Evolutionary conservation across 2,888 invertebrate species (phyloP).

Genomic region (Nebria brevicollis): DNA sequence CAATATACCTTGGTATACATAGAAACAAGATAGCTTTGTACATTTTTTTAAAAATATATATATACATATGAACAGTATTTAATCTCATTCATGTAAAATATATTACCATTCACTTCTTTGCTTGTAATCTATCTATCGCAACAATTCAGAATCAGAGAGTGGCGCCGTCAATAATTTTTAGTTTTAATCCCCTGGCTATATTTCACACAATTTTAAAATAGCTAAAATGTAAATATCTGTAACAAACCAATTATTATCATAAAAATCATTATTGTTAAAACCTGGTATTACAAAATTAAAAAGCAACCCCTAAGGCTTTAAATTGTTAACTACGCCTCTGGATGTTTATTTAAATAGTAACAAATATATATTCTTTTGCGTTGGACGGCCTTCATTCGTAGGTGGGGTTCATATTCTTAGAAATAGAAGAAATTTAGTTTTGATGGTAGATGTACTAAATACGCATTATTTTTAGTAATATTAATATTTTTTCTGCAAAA

Average conservation of each 20-base stretch:
- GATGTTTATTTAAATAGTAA: conserved; percentile 5
- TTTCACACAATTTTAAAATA: neutral
- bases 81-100: neutral
- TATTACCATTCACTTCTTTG: neutral
- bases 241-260: no score
- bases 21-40: neutral
- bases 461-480: conserved; percentile 22
- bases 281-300: neutral
- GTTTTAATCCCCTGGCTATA: neutral
- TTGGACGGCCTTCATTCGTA: conserved; percentile 26
- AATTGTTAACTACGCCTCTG: neutral
- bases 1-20: neutral
- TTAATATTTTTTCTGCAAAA: neutral
- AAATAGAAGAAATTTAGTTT: conserved; percentile 4
- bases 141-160: no score
- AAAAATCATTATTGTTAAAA: neutral
- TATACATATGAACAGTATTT: neutral
- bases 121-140: no score
- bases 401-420: conserved; percentile 11
- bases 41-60: neutral
- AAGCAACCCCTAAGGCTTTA: neutral
- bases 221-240: neutral
- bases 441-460: neutral
- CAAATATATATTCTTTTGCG: neutral
- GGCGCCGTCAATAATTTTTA: no score